Evolutionary conservation across 2,888 invertebrate genomes (phyloP).

Genomic region (Tachina lurida): DNA sequence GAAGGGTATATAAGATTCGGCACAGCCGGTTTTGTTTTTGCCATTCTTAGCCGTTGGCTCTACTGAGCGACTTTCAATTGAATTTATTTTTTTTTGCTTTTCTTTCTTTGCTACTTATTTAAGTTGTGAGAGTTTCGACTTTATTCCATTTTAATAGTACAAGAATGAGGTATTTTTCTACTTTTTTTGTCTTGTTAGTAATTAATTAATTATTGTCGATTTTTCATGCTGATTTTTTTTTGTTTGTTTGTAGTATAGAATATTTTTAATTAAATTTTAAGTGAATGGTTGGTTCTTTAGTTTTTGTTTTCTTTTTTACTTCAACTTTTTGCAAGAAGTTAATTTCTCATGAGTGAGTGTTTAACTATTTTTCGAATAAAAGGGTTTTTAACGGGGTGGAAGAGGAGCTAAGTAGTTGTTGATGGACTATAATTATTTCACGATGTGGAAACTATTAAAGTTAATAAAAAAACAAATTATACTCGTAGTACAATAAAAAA

Average conservation of each 20-base stretch:
- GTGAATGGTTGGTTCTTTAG: conserved; percentile 39
- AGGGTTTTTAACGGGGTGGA: background rate
- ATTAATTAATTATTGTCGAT: conserved; percentile 68
- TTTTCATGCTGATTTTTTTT: conserved; percentile 49
- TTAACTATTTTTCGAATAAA: background rate
- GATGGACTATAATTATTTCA: background rate
- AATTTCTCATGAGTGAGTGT: conserved; percentile 17
- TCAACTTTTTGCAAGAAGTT: conserved; percentile 4
- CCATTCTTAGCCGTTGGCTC: conserved; percentile 44
- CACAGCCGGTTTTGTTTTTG: conserved; percentile 52
- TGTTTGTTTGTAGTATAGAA: conserved; percentile 14
- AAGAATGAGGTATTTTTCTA: conserved; percentile 35
- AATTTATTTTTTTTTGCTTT: conserved; percentile 17
- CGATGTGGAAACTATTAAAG: background rate
- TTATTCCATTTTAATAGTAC: conserved; percentile 46
- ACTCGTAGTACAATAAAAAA: background rate
- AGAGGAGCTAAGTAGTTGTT: background rate
- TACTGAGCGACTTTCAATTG: conserved; percentile 24
- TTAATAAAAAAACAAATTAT: background rate
- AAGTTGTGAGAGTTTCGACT: conserved; percentile 20
- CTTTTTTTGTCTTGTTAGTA: conserved; percentile 47
- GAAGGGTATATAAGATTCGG: too few relatives aligned
- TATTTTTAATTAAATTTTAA: conserved; percentile 61
- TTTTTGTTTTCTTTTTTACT: conserved; percentile 17
- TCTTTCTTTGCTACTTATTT: background rate